Conservation (phyloP, 2,113 vertebrate species). For the Emberiza fucata region DNA sequence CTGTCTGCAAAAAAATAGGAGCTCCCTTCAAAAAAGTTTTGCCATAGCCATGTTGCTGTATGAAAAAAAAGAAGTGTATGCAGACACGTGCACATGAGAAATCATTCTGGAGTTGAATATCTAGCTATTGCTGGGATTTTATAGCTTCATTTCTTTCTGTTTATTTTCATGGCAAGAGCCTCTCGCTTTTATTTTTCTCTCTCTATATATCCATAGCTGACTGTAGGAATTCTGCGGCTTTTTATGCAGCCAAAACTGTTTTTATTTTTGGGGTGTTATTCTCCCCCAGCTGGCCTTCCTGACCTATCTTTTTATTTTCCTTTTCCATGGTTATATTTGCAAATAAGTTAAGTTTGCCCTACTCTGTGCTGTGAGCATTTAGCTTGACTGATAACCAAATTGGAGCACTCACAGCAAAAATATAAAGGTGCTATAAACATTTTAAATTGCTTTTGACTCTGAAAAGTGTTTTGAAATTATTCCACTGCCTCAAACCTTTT, state of each 20-base stretch:
- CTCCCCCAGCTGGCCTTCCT: background rate
- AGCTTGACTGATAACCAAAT: slow-evolving; percentile 25
- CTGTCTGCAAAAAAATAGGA: background rate
- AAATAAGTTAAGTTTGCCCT: background rate
- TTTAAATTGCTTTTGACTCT: slow-evolving; percentile 43
- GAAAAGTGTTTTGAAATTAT: slow-evolving; percentile 30
- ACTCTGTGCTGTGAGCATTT: background rate
- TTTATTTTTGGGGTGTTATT: background rate
- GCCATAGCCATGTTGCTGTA: background rate
- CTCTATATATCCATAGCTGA: background rate
- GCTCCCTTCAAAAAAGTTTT: background rate
- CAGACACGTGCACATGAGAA: background rate
- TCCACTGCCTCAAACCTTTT: slow-evolving; percentile 24
- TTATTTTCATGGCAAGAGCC: background rate
- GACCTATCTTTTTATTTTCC: background rate
- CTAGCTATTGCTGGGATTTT: background rate
- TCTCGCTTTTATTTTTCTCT: background rate
- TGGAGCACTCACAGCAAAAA: slow-evolving; percentile 40
- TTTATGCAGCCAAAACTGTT: background rate
- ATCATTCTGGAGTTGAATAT: background rate
- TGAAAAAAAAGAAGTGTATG: background rate
- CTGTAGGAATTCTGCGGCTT: background rate
- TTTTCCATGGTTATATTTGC: background rate
- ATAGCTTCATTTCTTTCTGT: background rate
- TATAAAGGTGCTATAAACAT: slow-evolving; percentile 35